Conservation (phyloP, 2,113 vertebrate genomes). For the Nyctibius bracteatus region DNA sequence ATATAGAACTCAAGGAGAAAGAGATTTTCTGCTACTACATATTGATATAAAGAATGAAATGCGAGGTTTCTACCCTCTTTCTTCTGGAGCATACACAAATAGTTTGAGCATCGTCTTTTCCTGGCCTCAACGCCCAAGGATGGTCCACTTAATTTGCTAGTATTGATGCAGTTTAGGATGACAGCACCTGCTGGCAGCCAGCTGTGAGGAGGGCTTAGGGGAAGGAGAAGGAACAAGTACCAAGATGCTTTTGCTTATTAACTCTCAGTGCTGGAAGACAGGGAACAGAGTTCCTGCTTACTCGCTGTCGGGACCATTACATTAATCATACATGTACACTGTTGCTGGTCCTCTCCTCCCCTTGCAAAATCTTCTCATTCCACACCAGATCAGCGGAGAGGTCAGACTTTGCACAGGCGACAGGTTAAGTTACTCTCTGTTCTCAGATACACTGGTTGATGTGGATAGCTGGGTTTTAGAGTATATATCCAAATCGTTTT, state of each 20-base stretch:
- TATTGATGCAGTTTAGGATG: not conserved
- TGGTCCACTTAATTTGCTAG: not conserved
- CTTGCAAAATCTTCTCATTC: not conserved
- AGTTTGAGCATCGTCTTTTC: not conserved
- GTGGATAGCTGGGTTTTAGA: not conserved
- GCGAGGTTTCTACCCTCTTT: not conserved
- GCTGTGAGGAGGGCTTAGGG: accelerated
- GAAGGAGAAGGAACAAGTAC: not conserved
- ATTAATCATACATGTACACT: not conserved
- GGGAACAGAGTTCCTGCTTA: not conserved
- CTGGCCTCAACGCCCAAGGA: not conserved
- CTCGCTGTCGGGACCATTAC: not conserved
- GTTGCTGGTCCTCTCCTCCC: not conserved
- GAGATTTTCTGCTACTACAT: not conserved
- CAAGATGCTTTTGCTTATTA: not conserved
- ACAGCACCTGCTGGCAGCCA: not conserved
- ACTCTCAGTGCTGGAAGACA: not conserved
- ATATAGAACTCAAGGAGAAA: not conserved
- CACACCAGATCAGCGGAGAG: not conserved
- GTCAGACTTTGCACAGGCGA: not conserved
- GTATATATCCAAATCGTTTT: not conserved
- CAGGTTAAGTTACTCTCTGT: not conserved
- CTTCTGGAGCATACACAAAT: not conserved
- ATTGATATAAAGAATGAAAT: not conserved
- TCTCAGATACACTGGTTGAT: not conserved